Base-by-base conservation (phyloP, 2,797 vertebrate species). In the Gymnothorax reevesii region DNA sequence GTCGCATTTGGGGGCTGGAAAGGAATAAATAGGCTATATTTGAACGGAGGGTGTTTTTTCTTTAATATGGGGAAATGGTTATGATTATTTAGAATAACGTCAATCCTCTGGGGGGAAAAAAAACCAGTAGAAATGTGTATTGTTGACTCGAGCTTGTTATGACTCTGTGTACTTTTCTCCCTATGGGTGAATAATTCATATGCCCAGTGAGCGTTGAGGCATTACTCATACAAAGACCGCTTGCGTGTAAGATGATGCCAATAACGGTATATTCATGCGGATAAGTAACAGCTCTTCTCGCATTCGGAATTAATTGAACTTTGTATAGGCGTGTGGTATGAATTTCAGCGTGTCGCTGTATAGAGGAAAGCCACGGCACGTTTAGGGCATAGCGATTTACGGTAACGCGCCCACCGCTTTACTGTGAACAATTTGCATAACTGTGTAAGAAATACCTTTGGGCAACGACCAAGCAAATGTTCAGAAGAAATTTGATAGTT, bases 141-240 rank as follows among this genome's bases (percentile, higher is more conserved):
- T 17, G 17, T 80, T 20, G 17, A 54, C 55, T 80, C 3, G 12
- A 77, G 17, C 7, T 80, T 80, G 17, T 54, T 55, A 49, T 17
- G 13, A 42, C 4, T 42, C 15, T 42, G 33, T 77, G 20, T 54
- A 54, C 77, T 55, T 79, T 55, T 22, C 52, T 7, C 20, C 77
- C 20, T 54, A 22, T 55, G 52, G 54, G 77, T 80, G 54, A 80
- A 80, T 80, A 80, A 80, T 80, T 80, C 8, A 80, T 80, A 80
- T 8, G 52, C 17, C 33, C 33, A 42, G 33, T 42, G 33, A 42
- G 27, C 73, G 12, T 6, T 42, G 49, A 54, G 20, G 49, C 77
- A 55, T 80, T 80, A n/a, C 77, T 80, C 49, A 80, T n/a, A 80
- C 77, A 80, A 80, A 80, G 77, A 55, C 77, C 49, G 77, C 52